Percentiles rank a stretch among this genome's conserved stretches.
Evolutionary conservation across 2,113 vertebrate species (phyloP).

Genomic region (Saguinus imperator): DNA sequence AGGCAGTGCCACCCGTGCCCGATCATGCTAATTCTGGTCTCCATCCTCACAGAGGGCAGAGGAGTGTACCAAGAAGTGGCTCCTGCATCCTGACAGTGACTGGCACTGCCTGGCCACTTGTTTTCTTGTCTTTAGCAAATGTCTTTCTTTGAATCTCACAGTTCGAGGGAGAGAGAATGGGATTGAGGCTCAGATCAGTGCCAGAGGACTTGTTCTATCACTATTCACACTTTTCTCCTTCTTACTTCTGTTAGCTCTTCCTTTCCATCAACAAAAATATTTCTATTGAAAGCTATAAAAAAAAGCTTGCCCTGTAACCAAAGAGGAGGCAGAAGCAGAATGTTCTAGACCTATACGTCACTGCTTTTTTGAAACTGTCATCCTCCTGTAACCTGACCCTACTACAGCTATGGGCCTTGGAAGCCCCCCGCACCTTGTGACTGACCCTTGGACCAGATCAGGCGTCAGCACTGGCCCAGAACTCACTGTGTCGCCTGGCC

Average conservation of each 20-base stretch:
- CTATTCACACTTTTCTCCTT: background rate
- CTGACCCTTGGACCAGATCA: rapidly evolving
- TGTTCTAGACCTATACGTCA: background rate
- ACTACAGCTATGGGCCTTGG: background rate
- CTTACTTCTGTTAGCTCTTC: background rate
- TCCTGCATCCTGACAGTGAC: background rate
- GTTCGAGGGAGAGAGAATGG: background rate
- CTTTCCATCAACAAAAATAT: background rate
- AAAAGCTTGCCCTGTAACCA: background rate
- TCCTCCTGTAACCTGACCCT: background rate
- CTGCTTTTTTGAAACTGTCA: background rate
- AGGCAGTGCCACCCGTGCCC: background rate
- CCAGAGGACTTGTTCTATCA: background rate
- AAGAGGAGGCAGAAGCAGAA: background rate
- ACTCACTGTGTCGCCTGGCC: rapidly evolving
- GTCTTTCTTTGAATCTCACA: background rate
- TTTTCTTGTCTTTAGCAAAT: background rate
- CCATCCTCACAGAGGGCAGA: no score
- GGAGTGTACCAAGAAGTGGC: background rate
- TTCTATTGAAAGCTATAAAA: background rate
- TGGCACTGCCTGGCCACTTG: background rate
- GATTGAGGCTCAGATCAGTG: background rate
- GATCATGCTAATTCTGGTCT: background rate
- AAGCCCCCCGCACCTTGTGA: background rate
- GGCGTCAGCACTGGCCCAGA: background rate